These are phyloP conservation scores for Nymphalis c-album DNA, from an alignment of 2,888 invertebrate genomes.

Conservation along the genomic window DNA sequence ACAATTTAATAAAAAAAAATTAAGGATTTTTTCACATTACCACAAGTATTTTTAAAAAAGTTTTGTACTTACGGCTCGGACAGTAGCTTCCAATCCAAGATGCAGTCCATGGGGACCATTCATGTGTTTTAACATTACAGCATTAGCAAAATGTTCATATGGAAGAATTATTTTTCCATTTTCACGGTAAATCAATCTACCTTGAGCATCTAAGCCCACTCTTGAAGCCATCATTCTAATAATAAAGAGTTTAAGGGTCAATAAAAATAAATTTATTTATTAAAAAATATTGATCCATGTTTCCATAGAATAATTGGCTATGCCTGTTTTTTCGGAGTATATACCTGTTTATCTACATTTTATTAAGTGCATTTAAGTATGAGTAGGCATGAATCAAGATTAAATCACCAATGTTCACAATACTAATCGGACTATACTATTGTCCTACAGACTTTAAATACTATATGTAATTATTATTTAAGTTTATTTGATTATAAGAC, in stretches of 20 bases:
- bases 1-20: too few species aligned
- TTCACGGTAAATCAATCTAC: conserved; percentile 89
- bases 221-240: conserved; percentile 92
- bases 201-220: conserved; percentile 91
- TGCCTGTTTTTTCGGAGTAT: not conserved
- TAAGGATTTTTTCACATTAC: too few species aligned
- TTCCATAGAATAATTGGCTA: not conserved
- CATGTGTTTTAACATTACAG: conserved; percentile 95
- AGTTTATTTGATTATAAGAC: too few species aligned
- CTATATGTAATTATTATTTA: too few species aligned
- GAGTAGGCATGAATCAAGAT: too few species aligned
- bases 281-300: not conserved
- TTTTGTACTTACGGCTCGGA: conserved; percentile 86
- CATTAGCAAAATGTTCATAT: conserved; percentile 94
- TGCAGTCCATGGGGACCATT: conserved; percentile 93
- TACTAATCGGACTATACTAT: too few species aligned
- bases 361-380: too few species aligned
- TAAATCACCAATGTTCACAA: too few species aligned
- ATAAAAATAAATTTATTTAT: conserved; percentile 7
- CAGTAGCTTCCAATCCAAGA: conserved; percentile 91
- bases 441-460: too few species aligned
- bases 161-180: conserved; percentile 94
- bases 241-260: conserved; percentile 28
- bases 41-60: not conserved
- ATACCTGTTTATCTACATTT: too few species aligned